Conservation (phyloP, 2,888 invertebrate genomes). For the Serrognathus titanus region DNA sequence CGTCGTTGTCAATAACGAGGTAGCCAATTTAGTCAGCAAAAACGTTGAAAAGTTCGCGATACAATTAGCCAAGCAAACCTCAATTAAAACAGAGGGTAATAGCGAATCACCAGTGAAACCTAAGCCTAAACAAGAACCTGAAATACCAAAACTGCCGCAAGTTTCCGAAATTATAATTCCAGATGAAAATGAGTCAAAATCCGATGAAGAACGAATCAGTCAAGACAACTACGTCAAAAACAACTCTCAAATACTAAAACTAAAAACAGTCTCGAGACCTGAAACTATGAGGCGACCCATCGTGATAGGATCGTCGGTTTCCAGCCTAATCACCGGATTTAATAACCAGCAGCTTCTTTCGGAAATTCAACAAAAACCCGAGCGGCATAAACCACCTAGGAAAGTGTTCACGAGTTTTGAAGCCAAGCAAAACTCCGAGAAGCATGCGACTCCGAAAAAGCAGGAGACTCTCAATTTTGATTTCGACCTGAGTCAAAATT, state of each 20-base stretch:
- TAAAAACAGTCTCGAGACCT: constrained; percentile 35
- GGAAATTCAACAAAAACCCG: constrained; percentile 52
- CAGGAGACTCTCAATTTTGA: constrained; percentile 43
- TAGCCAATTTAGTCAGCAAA: constrained; percentile 38
- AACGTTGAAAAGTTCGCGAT: constrained; percentile 43
- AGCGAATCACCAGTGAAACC: constrained; percentile 14
- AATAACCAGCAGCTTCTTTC: constrained; percentile 52
- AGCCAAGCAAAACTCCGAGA: constrained; percentile 43
- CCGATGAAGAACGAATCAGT: constrained; percentile 37
- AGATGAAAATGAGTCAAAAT: constrained; percentile 52
- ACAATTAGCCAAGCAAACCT: constrained; percentile 42
- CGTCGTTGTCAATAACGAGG: constrained; percentile 21
- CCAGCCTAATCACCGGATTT: constrained; percentile 51
- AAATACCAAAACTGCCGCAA: constrained; percentile 72
- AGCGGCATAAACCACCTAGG: constrained; percentile 32
- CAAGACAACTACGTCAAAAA: constrained; percentile 49
- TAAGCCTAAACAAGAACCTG: constrained; percentile 51
- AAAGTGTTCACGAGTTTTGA: constrained; percentile 47
- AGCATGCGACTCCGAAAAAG: constrained; percentile 25
- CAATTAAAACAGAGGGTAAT: constrained; percentile 33
- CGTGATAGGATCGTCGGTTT: constrained; percentile 61
- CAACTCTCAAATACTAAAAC: constrained; percentile 46
- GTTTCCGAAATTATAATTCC: constrained; percentile 72
- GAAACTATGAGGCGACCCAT: constrained; percentile 51
- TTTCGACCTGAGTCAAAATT: constrained; percentile 71